phyloP scores from a whole-genome alignment of 2,888 invertebrate genomes.

The Aricia artaxerxes region DNA sequence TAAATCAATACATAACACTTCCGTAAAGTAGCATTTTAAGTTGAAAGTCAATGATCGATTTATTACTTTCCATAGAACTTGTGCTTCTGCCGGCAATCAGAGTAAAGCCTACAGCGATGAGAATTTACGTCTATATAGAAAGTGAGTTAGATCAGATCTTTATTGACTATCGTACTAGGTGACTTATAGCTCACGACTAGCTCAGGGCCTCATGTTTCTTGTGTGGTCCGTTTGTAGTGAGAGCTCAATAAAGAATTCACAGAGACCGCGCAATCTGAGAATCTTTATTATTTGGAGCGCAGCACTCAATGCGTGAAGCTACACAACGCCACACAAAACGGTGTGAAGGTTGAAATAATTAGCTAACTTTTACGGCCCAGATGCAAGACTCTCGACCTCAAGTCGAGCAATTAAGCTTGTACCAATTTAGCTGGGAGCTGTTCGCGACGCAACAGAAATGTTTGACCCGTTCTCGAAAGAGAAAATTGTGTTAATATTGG shows the following conservation, averaged over 20 bases:
- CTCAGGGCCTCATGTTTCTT: slow-evolving; percentile 59
- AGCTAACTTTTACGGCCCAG: slow-evolving; percentile 39
- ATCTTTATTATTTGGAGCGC: slow-evolving; percentile 6
- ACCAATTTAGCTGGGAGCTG: slow-evolving; percentile 38
- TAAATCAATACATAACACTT: not conserved
- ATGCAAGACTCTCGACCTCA: slow-evolving; percentile 41
- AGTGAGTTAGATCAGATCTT: slow-evolving; percentile 61
- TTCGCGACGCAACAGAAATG: slow-evolving; percentile 1
- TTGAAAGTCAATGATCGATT: not conserved
- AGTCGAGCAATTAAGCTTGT: slow-evolving; percentile 39
- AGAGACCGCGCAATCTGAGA: not conserved
- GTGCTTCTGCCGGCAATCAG: slow-evolving; percentile 18
- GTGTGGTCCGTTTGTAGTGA: slow-evolving; percentile 63
- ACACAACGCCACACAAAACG: slow-evolving; percentile 18
- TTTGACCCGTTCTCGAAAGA: slow-evolving; percentile 15
- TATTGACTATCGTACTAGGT: slow-evolving; percentile 55
- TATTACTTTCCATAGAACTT: not conserved
- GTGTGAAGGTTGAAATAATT: slow-evolving; percentile 36
- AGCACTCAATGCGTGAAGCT: not conserved
- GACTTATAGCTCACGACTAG: slow-evolving; percentile 71
- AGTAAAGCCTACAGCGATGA: slow-evolving; percentile 9
- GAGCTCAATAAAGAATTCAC: slow-evolving; percentile 30
- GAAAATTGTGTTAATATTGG: slow-evolving; percentile 4
- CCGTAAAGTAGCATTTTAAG: not conserved
- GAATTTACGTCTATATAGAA: slow-evolving; percentile 60